A percentile compares a stretch with the other conserved stretches of the same genome.
Evolutionary conservation across 2,797 vertebrate genomes (phyloP).

Genomic region (Rhabdophis nuchalis): DNA sequence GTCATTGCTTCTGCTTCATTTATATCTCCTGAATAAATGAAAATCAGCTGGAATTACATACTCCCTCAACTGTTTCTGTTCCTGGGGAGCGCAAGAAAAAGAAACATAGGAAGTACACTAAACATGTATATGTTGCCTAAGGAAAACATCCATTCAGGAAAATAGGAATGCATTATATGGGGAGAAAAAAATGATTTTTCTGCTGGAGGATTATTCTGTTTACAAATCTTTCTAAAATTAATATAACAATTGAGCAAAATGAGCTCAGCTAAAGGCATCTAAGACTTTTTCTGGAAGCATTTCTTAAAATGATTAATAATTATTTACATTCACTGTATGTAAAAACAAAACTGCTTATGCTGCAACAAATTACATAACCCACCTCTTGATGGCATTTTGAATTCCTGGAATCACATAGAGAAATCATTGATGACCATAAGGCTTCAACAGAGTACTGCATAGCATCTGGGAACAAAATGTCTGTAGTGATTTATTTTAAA

Average conservation of each 20-base stretch:
- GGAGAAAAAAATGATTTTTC: conserved; percentile 58
- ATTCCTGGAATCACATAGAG: background rate
- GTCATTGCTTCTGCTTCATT: conserved; percentile 50
- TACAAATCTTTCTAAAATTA: conserved; percentile 55
- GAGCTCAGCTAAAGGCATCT: background rate
- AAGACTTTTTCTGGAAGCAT: background rate
- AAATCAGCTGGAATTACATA: conserved; percentile 44
- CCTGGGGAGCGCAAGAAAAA: conserved; percentile 25
- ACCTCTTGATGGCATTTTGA: background rate
- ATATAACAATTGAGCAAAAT: conserved; percentile 31
- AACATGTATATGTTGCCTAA: conserved; percentile 50
- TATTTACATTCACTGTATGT: background rate
- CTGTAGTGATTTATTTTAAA: background rate
- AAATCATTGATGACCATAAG: background rate
- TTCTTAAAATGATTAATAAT: conserved; percentile 28
- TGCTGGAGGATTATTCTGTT: conserved; percentile 61
- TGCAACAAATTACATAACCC: background rate
- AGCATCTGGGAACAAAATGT: background rate
- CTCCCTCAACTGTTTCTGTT: background rate
- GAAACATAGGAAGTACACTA: conserved; percentile 38
- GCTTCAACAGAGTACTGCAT: background rate
- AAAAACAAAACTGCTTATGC: conserved; percentile 17
- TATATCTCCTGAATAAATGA: conserved; percentile 39
- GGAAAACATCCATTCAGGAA: conserved; percentile 26
- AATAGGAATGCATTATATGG: conserved; percentile 60